These are phyloP conservation scores for Anoplopoma fimbria DNA, from an alignment of 2,113 vertebrate species.

Conservation along the genomic window DNA sequence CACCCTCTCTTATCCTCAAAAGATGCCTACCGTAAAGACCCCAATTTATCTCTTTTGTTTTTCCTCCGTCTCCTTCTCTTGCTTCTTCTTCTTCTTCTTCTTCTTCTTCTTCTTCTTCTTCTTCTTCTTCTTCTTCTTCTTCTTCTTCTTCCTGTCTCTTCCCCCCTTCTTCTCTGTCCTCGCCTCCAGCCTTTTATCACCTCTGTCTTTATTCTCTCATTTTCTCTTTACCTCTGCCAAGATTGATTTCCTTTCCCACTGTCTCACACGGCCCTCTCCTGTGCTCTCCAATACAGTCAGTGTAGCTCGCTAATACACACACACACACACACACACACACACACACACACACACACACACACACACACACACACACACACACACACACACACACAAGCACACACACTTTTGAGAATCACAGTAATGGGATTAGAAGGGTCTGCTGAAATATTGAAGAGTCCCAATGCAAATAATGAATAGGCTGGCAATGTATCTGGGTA, in stretches of 20 bases:
- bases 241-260: constrained; percentile 79
- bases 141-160: constrained; percentile 11
- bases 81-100: constrained; percentile 17
- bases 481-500: constrained; percentile 62
- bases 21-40: constrained; percentile 58
- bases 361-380: constrained; percentile 32
- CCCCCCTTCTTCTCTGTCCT: not conserved
- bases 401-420: constrained; percentile 60
- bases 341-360: constrained; percentile 34
- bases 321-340: constrained; percentile 34
- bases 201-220: constrained; percentile 67
- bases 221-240: constrained; percentile 74
- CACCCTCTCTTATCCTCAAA: constrained; percentile 76
- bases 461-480: constrained; percentile 76
- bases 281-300: constrained; percentile 60
- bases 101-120: constrained; percentile 19
- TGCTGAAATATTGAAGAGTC: constrained; percentile 80
- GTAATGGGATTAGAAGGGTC: constrained; percentile 76
- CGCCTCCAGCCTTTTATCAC: constrained; percentile 68
- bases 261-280: constrained; percentile 64
- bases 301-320: constrained; percentile 46
- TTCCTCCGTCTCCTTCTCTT: constrained; percentile 28
- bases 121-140: constrained; percentile 28
- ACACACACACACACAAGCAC: constrained; percentile 17
- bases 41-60: constrained; percentile 77